Conservation (phyloP, 2,888 invertebrate species). For the Cantharis rufa region DNA sequence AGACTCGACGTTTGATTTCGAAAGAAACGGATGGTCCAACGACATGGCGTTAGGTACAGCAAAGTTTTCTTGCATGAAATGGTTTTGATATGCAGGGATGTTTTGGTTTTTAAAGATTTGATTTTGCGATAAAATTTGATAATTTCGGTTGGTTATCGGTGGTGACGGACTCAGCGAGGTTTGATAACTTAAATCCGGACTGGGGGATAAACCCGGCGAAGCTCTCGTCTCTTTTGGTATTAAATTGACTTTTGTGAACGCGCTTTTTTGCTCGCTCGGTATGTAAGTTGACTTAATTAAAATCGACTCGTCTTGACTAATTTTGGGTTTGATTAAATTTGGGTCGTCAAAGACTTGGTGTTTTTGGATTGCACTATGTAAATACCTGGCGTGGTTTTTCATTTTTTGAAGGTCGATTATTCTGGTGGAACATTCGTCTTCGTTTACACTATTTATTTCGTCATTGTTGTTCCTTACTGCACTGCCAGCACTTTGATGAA, state of each 20-base stretch:
- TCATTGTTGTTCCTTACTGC: conserved; percentile 22
- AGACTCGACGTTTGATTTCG: conserved; percentile 51
- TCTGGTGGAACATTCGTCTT: conserved; percentile 47
- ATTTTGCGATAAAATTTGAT: conserved; percentile 56
- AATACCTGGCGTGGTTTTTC: conserved; percentile 39
- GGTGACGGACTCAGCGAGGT: conserved; percentile 78
- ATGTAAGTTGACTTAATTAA: background rate
- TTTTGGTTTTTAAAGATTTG: conserved; percentile 62
- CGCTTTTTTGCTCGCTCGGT: conserved; percentile 67
- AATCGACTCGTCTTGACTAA: conserved; percentile 55
- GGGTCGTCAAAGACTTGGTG: conserved; percentile 67
- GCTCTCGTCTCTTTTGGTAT: conserved; percentile 52
- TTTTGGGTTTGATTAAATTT: conserved; percentile 55
- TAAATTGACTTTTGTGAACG: conserved; percentile 79
- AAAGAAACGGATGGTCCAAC: conserved; percentile 49
- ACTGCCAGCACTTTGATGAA: conserved; percentile 4
- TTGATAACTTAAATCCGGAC: conserved; percentile 78
- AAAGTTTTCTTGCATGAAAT: conserved; percentile 59
- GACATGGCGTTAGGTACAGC: conserved; percentile 48
- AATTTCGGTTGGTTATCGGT: conserved; percentile 54
- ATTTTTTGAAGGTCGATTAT: conserved; percentile 23
- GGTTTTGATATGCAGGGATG: conserved; percentile 52
- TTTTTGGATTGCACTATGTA: conserved; percentile 50
- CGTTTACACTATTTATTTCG: conserved; percentile 41
- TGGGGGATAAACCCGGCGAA: conserved; percentile 73